phyloP scores from a whole-genome alignment of 2,113 vertebrate species.

The Hucho hucho region DNA sequence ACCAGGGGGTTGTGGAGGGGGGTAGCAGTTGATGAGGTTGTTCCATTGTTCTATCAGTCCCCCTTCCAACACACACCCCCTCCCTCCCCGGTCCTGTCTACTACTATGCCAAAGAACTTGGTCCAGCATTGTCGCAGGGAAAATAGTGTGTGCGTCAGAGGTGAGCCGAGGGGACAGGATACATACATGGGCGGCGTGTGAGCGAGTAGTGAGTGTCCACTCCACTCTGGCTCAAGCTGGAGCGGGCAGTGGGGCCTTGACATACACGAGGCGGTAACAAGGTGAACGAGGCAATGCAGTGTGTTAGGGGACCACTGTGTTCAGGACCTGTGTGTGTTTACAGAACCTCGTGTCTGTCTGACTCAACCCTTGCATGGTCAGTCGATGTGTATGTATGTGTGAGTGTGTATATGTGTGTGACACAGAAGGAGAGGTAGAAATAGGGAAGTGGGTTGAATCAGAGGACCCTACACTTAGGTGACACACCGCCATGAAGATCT shows the following conservation, averaged over 20 bases:
- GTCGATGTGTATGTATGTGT: conserved; percentile 7
- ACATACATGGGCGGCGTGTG: conserved; percentile 26
- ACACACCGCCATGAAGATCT: conserved; percentile 21
- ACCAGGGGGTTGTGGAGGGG: conserved; percentile 43
- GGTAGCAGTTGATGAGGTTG: conserved; percentile 66
- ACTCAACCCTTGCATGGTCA: background rate
- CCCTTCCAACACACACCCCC: conserved; percentile 14
- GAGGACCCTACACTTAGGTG: conserved; percentile 8
- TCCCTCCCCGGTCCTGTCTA: background rate
- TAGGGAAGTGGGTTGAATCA: conserved; percentile 26
- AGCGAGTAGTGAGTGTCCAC: conserved; percentile 22
- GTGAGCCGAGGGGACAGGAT: conserved; percentile 42
- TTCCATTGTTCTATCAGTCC: conserved; percentile 52
- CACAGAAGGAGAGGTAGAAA: background rate
- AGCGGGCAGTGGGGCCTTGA: background rate
- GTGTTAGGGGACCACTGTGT: background rate
- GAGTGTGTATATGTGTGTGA: background rate
- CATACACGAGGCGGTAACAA: conserved; percentile 10
- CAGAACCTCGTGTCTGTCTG: background rate
- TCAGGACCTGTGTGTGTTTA: background rate
- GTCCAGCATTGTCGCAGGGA: too few relatives aligned
- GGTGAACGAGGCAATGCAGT: background rate
- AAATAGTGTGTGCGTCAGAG: conserved; percentile 9
- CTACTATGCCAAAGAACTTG: conserved; percentile 9
- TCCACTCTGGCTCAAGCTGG: conserved; percentile 21